phyloP scores from a whole-genome alignment of 2,113 vertebrate genomes.

The Callipepla californica region DNA sequence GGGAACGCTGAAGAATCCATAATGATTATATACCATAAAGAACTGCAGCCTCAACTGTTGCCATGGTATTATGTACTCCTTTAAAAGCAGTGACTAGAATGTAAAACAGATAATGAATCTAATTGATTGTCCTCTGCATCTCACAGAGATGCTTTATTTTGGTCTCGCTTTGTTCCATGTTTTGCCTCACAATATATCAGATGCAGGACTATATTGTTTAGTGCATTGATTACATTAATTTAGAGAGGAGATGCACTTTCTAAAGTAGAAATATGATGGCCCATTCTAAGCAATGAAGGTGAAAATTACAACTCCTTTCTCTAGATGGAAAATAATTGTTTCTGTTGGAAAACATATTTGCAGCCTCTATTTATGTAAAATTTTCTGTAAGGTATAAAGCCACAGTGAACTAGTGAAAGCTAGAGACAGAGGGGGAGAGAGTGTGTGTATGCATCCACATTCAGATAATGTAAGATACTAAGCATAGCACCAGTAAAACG shows the following conservation, averaged over 20 bases:
- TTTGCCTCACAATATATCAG: slow-evolving; percentile 63
- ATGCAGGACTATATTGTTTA: slow-evolving; percentile 59
- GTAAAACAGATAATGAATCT: slow-evolving; percentile 80
- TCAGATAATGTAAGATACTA: not conserved
- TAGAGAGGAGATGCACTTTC: slow-evolving; percentile 53
- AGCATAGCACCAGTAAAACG: not conserved
- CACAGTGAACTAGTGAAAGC: not conserved
- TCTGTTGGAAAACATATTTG: slow-evolving; percentile 41
- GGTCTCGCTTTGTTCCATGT: slow-evolving; percentile 60
- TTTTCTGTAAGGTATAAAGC: not conserved
- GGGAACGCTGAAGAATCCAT: slow-evolving; percentile 76
- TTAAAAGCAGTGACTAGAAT: slow-evolving; percentile 81
- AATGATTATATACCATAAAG: slow-evolving; percentile 81
- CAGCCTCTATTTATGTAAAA: slow-evolving; percentile 36
- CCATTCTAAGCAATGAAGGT: slow-evolving; percentile 55
- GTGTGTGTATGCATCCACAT: not conserved
- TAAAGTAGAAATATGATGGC: slow-evolving; percentile 57
- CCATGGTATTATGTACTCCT: slow-evolving; percentile 79
- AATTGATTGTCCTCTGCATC: slow-evolving; percentile 78
- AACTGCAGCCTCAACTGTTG: slow-evolving; percentile 79
- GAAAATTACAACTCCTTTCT: slow-evolving; percentile 41
- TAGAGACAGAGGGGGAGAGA: not conserved
- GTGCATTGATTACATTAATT: slow-evolving; percentile 43
- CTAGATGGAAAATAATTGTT: slow-evolving; percentile 35
- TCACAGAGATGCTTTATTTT: slow-evolving; percentile 71